A percentile compares a stretch with the other conserved stretches of the same genome.
Evolutionary conservation across 2,113 vertebrate species (phyloP).

Genomic region (Plectropomus leopardus): DNA sequence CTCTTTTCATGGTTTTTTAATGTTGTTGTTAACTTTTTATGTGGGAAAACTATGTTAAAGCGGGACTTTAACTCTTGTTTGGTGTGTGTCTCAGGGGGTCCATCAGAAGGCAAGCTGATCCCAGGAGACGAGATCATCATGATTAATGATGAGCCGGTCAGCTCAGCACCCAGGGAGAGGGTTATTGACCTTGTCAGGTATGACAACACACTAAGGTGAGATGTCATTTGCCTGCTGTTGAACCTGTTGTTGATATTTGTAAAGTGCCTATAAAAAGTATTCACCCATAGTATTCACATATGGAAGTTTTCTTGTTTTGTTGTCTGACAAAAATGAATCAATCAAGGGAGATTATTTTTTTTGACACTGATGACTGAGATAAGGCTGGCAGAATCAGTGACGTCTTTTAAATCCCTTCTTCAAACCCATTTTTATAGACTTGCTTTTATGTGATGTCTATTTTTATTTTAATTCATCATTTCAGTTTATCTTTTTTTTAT

Average conservation of each 20-base stretch:
- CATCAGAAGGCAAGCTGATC: slow-evolving; percentile 96
- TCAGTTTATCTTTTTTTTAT: no score
- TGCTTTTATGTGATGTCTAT: no score
- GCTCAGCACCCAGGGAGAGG: slow-evolving; percentile 93
- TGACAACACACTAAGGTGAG: slow-evolving; percentile 45
- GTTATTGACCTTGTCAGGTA: slow-evolving; percentile 99
- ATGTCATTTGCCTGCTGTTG: slow-evolving; percentile 31
- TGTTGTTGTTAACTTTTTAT: no score
- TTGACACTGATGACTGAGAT: background rate
- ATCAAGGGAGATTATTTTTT: background rate
- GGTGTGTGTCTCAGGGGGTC: slow-evolving; percentile 89
- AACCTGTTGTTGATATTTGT: slow-evolving; percentile 18
- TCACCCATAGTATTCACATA: background rate
- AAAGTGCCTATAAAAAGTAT: background rate
- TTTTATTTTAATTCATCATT: no score
- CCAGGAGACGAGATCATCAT: slow-evolving; percentile 99
- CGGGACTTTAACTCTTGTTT: slow-evolving; percentile 22
- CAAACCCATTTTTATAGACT: no score
- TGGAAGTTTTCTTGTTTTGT: background rate
- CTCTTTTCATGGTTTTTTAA: no score
- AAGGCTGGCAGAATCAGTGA: no score
- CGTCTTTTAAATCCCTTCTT: no score
- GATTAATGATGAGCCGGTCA: slow-evolving; percentile 98
- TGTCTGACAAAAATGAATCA: background rate
- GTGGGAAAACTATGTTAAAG: no score